These are phyloP conservation scores for Ostrea denselamellosa DNA, from an alignment of 1,140 invertebrate genomes.

Conservation along the genomic window DNA sequence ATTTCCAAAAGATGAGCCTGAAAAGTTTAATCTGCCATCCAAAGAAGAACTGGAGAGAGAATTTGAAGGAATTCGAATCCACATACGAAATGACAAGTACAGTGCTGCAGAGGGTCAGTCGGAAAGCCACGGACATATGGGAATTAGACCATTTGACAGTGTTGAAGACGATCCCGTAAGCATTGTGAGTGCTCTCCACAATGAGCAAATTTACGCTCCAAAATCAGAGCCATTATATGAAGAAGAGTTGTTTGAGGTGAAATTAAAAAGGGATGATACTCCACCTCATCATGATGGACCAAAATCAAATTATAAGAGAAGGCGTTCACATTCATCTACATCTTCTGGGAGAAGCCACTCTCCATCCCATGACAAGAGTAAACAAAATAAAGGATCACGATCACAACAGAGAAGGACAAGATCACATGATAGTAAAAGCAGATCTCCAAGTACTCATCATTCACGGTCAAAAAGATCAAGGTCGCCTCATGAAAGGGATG, in stretches of 20 bases:
- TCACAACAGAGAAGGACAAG: constrained; percentile 1
- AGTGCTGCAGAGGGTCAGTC: neutral
- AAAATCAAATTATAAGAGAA: neutral
- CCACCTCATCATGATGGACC: neutral
- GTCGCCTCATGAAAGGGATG: neutral
- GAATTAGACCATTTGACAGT: neutral
- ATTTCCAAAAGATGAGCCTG: neutral
- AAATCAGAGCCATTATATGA: neutral
- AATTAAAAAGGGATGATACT: neutral
- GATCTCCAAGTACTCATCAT: neutral
- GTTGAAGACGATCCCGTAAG: constrained; percentile 18
- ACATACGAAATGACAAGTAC: constrained; percentile 56
- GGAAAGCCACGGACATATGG: neutral
- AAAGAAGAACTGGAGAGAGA: constrained; percentile 44
- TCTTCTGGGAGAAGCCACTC: neutral
- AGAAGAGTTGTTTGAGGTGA: neutral
- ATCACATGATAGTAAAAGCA: neutral
- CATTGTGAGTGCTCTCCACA: constrained; percentile 35
- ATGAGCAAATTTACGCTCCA: constrained; percentile 17
- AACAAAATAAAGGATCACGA: neutral
- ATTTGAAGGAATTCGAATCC: constrained; percentile 56
- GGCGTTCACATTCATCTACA: neutral
- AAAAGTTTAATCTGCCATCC: neutral
- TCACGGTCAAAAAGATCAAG: neutral
- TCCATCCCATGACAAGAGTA: neutral